Evolutionary conservation across 2,888 invertebrate species (phyloP), one percentile per base, ranked within the genome.

Genomic region (Leptothorax acervorum): DNA sequence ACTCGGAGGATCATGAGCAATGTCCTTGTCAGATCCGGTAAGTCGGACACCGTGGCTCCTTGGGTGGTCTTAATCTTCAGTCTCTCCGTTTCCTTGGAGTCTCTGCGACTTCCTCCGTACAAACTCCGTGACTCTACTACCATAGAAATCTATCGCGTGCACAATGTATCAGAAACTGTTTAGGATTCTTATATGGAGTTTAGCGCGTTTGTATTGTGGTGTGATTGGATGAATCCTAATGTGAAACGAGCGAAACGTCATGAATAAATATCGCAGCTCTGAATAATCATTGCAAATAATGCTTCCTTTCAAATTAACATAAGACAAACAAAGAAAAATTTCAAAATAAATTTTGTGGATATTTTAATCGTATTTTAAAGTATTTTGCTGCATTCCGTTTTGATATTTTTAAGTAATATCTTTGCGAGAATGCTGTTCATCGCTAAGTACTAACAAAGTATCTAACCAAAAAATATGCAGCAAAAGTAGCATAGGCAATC

Each of bases 61-160:
- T 79, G 79, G 79, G 79, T 79, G 79, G 75, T 79, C 79, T 73
- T 79, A 79, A 79, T 71, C 74, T 79, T 78, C 31, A 45, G 57
- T 57, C 45, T 78, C 39, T 76, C 18, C 51, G 18, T 66, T 76
- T 76, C 51, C 51, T 39, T 65, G 39, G 39, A 51, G 31, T 31
- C 23, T 79, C 45, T 11, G 42, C n/a, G n/a, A 79, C 48, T 73
- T 79, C 57, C 57, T 35, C 53, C 57, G 28, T 48, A 57, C 45
- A 48, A 57, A n/a, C 48, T 68, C 28, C 42, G 42, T 42, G n/a
- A 70, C 28, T 78, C 71, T 31, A 78, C 23, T 73, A 45, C 79
- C 18, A 60, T 79, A 79, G 79, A 79, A 79, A 74, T 31, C 42
- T 55, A 23, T 74, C 74, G 75, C 23, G 35, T n/a, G 23, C 23